Evolutionary conservation across 2,888 invertebrate species (phyloP).

Genomic region (Hemistola chrysoprasaria): DNA sequence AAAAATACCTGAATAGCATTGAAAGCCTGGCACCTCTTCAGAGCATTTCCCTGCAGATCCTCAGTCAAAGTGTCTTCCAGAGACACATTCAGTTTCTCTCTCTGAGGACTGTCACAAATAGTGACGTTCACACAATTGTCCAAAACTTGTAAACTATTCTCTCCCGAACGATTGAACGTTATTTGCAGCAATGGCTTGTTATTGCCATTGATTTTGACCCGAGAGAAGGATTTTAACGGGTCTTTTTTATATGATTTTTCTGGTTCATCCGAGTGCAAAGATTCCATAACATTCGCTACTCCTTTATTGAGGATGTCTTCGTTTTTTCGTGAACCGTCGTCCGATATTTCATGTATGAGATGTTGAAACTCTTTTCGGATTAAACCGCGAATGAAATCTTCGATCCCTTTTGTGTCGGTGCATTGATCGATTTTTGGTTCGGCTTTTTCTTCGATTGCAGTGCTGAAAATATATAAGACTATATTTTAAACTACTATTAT

Average conservation of each 20-base stretch:
- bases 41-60: constrained; percentile 54
- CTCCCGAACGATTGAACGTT: constrained; percentile 63
- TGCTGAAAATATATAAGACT: constrained; percentile 27
- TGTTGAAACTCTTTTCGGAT: constrained; percentile 69
- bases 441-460: constrained; percentile 29
- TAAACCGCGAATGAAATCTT: constrained; percentile 67
- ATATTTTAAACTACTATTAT: too few species aligned
- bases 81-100: constrained; percentile 52
- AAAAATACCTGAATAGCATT: constrained; percentile 70
- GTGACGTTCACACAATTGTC: constrained; percentile 73
- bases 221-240: constrained; percentile 56
- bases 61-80: constrained; percentile 57
- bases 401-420: constrained; percentile 69
- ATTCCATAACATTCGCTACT: constrained; percentile 61
- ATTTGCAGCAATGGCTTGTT: constrained; percentile 72
- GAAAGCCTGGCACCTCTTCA: constrained; percentile 78
- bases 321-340: constrained; percentile 45
- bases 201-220: constrained; percentile 71
- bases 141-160: constrained; percentile 67
- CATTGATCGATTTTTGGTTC: constrained; percentile 58
- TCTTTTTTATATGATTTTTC: constrained; percentile 42
- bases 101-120: constrained; percentile 50
- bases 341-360: constrained; percentile 54
- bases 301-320: constrained; percentile 62
- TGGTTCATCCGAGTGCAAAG: constrained; percentile 44